Conservation (phyloP, 2,113 vertebrate genomes). For the Heterotis niloticus region DNA sequence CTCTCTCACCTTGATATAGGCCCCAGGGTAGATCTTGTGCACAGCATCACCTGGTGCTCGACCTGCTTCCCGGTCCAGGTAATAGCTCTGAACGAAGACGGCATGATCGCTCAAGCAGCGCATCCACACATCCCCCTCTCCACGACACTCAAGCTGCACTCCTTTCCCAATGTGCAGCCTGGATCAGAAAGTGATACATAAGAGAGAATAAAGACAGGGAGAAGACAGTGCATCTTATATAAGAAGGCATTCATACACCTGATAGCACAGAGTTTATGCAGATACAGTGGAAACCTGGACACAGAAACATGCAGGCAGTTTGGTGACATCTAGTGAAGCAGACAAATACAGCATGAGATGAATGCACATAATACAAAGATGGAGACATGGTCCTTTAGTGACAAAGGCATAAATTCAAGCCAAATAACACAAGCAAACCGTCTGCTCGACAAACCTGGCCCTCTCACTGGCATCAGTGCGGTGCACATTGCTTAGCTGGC, state of each 20-base stretch:
- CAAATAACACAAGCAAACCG: not conserved
- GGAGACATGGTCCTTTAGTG: not conserved
- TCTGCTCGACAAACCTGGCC: constrained; percentile 59
- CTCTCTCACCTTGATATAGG: constrained; percentile 65
- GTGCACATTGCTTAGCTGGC: constrained; percentile 71
- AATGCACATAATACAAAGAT: not conserved
- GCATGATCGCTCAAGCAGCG: constrained; percentile 71
- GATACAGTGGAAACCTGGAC: not conserved
- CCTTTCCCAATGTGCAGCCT: constrained; percentile 71
- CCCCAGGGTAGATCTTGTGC: constrained; percentile 74
- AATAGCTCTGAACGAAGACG: constrained; percentile 73
- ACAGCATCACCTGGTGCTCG: constrained; percentile 73
- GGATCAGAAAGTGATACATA: not conserved
- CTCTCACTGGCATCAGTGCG: constrained; percentile 65
- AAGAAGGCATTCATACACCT: not conserved
- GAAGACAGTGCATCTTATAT: not conserved
- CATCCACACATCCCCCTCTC: constrained; percentile 73
- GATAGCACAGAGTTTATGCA: not conserved
- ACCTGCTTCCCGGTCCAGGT: constrained; percentile 71
- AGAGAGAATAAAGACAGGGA: not conserved
- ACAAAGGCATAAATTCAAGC: not conserved
- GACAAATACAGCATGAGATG: not conserved
- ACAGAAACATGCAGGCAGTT: not conserved
- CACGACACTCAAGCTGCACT: constrained; percentile 68
- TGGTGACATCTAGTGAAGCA: not conserved